Conservation (phyloP, 1,140 invertebrate species). For the Lepidotrigona ventralis region DNA sequence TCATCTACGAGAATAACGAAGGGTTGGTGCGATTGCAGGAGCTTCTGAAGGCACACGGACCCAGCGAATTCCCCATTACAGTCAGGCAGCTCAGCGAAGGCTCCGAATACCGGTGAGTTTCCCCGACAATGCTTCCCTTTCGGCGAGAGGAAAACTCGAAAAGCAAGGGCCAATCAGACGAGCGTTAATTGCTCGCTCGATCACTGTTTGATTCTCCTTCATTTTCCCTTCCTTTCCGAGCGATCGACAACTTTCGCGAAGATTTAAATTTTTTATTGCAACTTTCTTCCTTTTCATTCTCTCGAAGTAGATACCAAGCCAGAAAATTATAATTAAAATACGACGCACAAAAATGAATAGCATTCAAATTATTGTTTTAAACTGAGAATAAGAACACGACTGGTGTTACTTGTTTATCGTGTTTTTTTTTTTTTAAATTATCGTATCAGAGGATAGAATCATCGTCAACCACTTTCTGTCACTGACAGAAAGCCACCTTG, state of each 20-base stretch:
- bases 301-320: no score
- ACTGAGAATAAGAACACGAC: neutral
- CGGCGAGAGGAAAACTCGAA: neutral
- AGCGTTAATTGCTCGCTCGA: neutral
- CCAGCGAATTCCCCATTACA: conserved; percentile 89
- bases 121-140: neutral
- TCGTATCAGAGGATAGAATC: neutral
- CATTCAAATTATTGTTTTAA: no score
- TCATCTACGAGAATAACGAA: conserved; percentile 97
- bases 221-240: neutral
- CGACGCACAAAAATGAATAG: no score
- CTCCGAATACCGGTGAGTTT: conserved; percentile 87
- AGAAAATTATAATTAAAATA: no score
- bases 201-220: neutral
- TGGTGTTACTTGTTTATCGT: neutral
- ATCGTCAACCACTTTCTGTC: neutral
- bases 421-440: no score
- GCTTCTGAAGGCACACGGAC: conserved; percentile 93
- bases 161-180: neutral
- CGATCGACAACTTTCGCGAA: no score
- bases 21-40: conserved; percentile 95
- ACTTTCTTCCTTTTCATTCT: no score
- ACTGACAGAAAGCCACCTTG: no score
- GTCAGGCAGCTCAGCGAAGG: conserved; percentile 90
- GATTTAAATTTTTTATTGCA: no score